Percentiles rank a stretch among this genome's conserved stretches.
phyloP scores from a whole-genome alignment of 2,113 vertebrate species.

The Benitochromis conjunctus region DNA sequence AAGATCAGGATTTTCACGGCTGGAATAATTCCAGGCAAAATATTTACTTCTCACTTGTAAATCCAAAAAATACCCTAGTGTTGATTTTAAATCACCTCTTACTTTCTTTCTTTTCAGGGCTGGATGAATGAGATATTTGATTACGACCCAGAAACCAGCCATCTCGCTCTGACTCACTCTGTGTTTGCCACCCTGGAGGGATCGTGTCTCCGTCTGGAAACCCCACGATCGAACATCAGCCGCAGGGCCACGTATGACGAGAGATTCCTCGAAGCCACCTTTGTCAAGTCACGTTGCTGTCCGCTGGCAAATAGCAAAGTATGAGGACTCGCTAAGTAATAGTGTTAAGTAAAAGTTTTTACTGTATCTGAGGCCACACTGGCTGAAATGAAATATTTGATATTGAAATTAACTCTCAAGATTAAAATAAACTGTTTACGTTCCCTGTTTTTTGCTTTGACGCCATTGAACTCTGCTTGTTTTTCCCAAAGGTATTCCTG shows the following conservation, averaged over 20 bases:
- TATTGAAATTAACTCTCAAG: neutral
- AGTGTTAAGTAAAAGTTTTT: neutral
- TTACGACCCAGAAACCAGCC: slow-evolving; percentile 81
- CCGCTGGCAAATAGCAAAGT: slow-evolving; percentile 79
- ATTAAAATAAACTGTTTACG: neutral
- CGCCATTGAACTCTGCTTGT: neutral
- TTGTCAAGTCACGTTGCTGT: slow-evolving; percentile 74
- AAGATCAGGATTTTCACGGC: neutral
- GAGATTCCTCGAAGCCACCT: slow-evolving; percentile 61
- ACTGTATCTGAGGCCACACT: neutral
- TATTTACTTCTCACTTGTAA: neutral
- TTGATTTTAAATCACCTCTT: neutral
- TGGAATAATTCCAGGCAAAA: neutral
- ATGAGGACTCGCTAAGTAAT: neutral
- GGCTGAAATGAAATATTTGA: neutral
- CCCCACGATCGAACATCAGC: slow-evolving; percentile 76
- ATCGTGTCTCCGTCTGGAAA: slow-evolving; percentile 76
- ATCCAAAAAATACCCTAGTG: neutral
- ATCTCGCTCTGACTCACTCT: slow-evolving; percentile 78
- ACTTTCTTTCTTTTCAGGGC: slow-evolving; percentile 66
- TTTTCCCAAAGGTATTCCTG: slow-evolving; percentile 77
- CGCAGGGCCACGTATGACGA: slow-evolving; percentile 78
- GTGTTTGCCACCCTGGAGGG: slow-evolving; percentile 81
- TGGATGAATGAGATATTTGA: slow-evolving; percentile 84
- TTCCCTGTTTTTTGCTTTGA: neutral